These are phyloP conservation scores for Castor canadensis DNA, from an alignment of 2,113 vertebrate species.

Conservation along the genomic window DNA sequence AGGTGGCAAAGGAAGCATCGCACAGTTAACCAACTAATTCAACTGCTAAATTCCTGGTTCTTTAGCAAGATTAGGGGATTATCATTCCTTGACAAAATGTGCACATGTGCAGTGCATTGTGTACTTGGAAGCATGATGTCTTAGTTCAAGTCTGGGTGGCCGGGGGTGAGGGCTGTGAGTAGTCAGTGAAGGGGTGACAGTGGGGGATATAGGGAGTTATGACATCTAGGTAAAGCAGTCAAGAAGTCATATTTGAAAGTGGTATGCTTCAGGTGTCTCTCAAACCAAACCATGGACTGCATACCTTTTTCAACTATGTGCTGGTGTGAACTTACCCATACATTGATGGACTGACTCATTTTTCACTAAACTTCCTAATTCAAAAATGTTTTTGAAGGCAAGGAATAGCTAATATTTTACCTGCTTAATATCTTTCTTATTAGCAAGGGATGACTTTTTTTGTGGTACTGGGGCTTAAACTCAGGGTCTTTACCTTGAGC, in stretches of 20 bases:
- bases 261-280: background rate
- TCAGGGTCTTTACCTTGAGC: too few species aligned
- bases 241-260: background rate
- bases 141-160: background rate
- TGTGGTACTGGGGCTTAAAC: too few species aligned
- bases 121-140: background rate
- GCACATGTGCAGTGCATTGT: background rate
- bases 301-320: background rate
- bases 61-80: background rate
- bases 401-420: background rate
- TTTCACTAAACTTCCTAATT: background rate
- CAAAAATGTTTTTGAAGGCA: background rate
- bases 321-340: background rate
- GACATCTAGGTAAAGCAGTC: background rate
- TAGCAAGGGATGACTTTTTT: background rate
- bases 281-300: background rate
- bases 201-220: background rate
- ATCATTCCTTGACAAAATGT: background rate
- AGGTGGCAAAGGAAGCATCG: background rate
- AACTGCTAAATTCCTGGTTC: background rate
- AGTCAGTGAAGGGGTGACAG: background rate
- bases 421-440: background rate
- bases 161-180: background rate
- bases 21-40: background rate
- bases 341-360: background rate